Evolutionary conservation across 1,140 invertebrate genomes (phyloP).

Genomic region (Apis laboriosa): DNA sequence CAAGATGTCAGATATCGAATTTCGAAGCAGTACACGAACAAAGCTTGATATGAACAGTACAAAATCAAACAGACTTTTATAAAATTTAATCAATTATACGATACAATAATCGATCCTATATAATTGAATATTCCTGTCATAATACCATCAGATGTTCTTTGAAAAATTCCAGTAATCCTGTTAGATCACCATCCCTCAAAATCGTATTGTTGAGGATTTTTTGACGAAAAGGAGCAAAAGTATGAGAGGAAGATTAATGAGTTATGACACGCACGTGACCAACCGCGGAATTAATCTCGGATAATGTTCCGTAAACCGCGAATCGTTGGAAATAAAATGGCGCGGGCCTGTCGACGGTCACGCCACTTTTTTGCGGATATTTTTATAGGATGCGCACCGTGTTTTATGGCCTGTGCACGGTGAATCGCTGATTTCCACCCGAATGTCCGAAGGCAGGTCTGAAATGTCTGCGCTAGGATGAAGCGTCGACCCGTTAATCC

Average conservation of each 20-base stretch:
- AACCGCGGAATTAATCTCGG: conserved; percentile 59
- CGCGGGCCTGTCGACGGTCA: conserved; percentile 14
- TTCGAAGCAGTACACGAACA: too few species aligned
- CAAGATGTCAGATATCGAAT: too few species aligned
- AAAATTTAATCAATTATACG: too few species aligned
- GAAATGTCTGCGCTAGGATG: not conserved
- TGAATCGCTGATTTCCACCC: conserved; percentile 53
- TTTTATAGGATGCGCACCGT: conserved; percentile 54
- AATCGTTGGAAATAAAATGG: conserved; percentile 54
- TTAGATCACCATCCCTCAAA: not conserved
- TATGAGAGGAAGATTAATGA: conserved; percentile 51
- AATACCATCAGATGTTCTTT: too few species aligned
- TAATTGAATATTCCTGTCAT: too few species aligned
- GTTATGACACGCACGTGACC: conserved; percentile 43
- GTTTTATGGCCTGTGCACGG: conserved; percentile 54
- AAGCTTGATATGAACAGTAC: too few species aligned
- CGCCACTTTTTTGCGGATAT: conserved; percentile 35
- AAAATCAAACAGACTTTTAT: too few species aligned
- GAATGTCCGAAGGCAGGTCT: conserved; percentile 30
- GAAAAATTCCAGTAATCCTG: too few species aligned
- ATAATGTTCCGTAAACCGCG: conserved; percentile 55
- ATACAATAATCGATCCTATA: too few species aligned
- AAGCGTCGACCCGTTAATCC: conserved; percentile 51
- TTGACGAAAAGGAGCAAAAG: not conserved
- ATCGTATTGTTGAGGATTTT: conserved; percentile 15